Base-by-base conservation (phyloP, 2,888 invertebrate species). In the Cantharis rufa region DNA sequence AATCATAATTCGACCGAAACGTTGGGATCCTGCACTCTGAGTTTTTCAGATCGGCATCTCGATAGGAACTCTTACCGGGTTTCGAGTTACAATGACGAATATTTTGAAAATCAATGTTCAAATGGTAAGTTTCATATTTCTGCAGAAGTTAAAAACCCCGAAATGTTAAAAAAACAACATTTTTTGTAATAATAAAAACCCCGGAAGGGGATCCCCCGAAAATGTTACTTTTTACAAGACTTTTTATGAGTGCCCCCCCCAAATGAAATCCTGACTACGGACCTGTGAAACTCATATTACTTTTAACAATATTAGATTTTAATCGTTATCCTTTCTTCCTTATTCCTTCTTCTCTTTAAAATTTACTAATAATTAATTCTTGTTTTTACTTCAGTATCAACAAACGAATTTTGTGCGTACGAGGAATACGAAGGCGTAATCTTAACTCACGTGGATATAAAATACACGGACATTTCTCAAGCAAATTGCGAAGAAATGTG, bases 21-120 rank as follows among this genome's bases (percentile, higher is more conserved):
- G 27, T 15, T 86, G n/a, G 93, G 95, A 11, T 91, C 88, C 80
- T 96, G 96, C 85, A 89, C 92, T 10, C 89, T 96, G 32, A 94
- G 93, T 85, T 89, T 90, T 72, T 92, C 93, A 82, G 94, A 95
- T 85, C 92, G 95, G 84, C 92, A 94, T 84, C 91, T 93, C 0
- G 92, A 93, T 81, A 94, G 95, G 0, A 94, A 93, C 84, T 92
- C 94, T 3, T 96, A 94, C 87, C 90, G 94, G 62, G 93, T 93
- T 4, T 92, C 94, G 2, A 92, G 92, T 84, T 92, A 92, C 83
- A 92, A 93, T 82, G 94, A 95, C 28, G 94, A 95, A 83, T 96
- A 96, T 86, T 91, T 96, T 82, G 95, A 96, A 86, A 95, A 94
- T 87, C 93, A 95, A 84, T 96, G 96, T 87, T 89, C 90, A 80